phyloP scores from a whole-genome alignment of 2,888 invertebrate species.

The Parelbella ahira region DNA sequence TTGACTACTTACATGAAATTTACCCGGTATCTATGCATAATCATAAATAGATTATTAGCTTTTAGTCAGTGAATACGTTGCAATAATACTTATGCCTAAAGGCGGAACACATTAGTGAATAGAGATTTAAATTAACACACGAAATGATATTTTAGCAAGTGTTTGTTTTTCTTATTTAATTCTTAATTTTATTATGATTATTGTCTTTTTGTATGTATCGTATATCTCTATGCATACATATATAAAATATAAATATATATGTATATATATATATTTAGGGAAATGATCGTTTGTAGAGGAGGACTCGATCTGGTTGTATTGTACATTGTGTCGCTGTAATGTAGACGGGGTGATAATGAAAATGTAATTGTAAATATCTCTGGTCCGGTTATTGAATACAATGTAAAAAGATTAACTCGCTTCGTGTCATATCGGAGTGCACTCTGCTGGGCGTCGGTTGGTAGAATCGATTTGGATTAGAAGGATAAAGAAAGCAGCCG shows the following conservation, averaged over 20 bases:
- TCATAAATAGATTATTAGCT: constrained; percentile 48
- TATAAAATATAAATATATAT: no score
- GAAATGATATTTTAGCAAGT: constrained; percentile 48
- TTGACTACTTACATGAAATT: constrained; percentile 34
- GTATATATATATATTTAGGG: no score
- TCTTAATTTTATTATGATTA: constrained; percentile 57
- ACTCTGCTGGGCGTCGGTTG: constrained; percentile 41
- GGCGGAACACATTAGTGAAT: constrained; percentile 44
- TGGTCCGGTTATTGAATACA: constrained; percentile 61
- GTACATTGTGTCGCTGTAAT: constrained; percentile 8
- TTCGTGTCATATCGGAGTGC: constrained; percentile 50
- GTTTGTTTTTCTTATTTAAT: constrained; percentile 55
- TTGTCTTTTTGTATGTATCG: no score
- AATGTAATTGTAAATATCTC: constrained; percentile 26
- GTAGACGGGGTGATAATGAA: background rate
- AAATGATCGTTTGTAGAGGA: no score
- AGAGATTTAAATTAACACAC: constrained; percentile 40
- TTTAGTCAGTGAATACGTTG: constrained; percentile 65
- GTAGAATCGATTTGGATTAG: no score
- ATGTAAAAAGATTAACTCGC: constrained; percentile 52
- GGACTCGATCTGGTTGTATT: constrained; percentile 17
- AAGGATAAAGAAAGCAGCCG: no score
- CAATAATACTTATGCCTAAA: constrained; percentile 72
- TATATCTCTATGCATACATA: no score
- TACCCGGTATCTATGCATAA: constrained; percentile 52